Base-by-base conservation (phyloP, 30 jellyfish, hydroid and myxozoan genomes). In the Chironex yamaguchii region DNA sequence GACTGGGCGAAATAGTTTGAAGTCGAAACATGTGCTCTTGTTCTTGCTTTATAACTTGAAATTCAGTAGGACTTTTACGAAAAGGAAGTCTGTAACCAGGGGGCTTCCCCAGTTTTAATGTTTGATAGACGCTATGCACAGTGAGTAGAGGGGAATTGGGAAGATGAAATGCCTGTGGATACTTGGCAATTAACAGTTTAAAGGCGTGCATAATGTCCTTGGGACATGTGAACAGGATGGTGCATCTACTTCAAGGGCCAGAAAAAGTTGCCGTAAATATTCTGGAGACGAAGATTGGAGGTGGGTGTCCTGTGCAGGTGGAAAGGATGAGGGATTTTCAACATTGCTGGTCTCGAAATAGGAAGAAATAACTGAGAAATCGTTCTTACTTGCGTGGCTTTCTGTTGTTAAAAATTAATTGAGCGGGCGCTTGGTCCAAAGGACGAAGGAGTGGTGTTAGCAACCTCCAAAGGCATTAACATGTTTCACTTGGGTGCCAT, bases 1-100 rank as follows among this genome's bases (percentile, higher is more conserved):
- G 53, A 34, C 90, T 79, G 30, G 90, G 90, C 29, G 27, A 23
- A 26, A 79, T 79, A 20, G 66, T 64, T 22, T 63, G 42, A 24
- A 79, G 71, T 11, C 29, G 36, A 2, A 79, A 30, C 83, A 79
- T 79, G 82, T 73, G 84, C 30, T 79, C 83, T 0, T 62, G 70
- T 52, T 81, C 58, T 64, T 36, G 66, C 66, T 81, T 65, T 4
- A 81, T 81, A 49, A 84, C 91, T 66, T 12, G 36, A 12, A 58
- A n/a, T n/a, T 42, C 62, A 9, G 62, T 71, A 31, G 72, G 90
- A 30, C 82, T 79, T 50, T 79, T 30, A 29, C 82, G 90, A 64
- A 58, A 62, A 52, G 90, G 90, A 23, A 34, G 90, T 3, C 90
- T 54, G 64, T 79, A 79, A 21, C 62, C 90, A 0, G 90, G 81